These are phyloP conservation scores for Perca fluviatilis DNA, from an alignment of 2,113 vertebrate species.

Conservation along the genomic window DNA sequence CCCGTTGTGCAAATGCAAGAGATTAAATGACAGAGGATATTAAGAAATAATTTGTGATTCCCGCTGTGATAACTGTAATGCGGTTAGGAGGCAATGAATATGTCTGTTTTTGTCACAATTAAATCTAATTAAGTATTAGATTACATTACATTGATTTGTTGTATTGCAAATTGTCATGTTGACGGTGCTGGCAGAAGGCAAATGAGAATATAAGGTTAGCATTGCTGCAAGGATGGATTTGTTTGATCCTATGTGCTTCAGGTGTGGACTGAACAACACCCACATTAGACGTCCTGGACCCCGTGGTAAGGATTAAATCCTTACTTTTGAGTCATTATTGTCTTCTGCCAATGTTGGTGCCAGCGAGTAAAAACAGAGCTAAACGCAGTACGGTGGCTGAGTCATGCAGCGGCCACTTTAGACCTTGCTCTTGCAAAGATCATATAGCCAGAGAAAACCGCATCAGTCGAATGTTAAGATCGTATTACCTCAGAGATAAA, in stretches of 20 bases:
- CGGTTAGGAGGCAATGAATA: constrained; percentile 76
- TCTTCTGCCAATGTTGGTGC: constrained; percentile 24
- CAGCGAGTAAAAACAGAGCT: constrained; percentile 24
- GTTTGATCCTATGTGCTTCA: constrained; percentile 44
- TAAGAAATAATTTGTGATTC: constrained; percentile 78
- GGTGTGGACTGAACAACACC: constrained; percentile 39
- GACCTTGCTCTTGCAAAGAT: constrained; percentile 46
- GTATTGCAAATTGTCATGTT: constrained; percentile 72
- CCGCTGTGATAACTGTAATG: constrained; percentile 75
- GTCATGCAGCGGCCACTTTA: constrained; percentile 46
- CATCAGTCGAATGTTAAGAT: constrained; percentile 52
- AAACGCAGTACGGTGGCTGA: constrained; percentile 31
- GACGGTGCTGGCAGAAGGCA: constrained; percentile 54
- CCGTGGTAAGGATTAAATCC: constrained; percentile 40
- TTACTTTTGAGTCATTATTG: constrained; percentile 20
- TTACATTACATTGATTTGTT: constrained; percentile 76
- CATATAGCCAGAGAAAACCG: constrained; percentile 36
- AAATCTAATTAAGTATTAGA: constrained; percentile 71
- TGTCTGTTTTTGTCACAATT: constrained; percentile 74
- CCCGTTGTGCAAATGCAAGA: constrained; percentile 78
- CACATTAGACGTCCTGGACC: constrained; percentile 46
- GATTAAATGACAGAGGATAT: constrained; percentile 80
- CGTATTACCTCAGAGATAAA: constrained; percentile 70
- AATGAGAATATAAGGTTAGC: constrained; percentile 66
- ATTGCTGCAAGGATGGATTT: constrained; percentile 61